Percentiles rank a stretch among this genome's conserved stretches.
Evolutionary conservation across 2,888 invertebrate genomes (phyloP).

Genomic region (Dicyrtoma fusca): DNA sequence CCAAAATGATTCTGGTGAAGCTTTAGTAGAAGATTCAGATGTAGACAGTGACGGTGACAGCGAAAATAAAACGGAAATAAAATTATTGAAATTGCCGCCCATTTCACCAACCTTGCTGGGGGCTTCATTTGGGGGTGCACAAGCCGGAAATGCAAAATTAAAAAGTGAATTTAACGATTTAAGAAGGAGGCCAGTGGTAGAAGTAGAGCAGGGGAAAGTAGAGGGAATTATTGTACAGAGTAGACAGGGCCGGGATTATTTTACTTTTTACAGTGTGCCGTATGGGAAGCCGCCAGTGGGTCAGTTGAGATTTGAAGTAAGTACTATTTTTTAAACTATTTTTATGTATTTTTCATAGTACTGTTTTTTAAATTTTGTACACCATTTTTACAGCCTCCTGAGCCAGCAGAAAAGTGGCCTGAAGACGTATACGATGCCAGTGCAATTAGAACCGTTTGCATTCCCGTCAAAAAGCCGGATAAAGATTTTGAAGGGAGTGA

Average conservation of each 20-base stretch:
- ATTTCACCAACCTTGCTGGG: too few relatives aligned
- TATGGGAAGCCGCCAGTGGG: neutral
- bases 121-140: too few relatives aligned
- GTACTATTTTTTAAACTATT: too few relatives aligned
- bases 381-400: constrained; percentile 31
- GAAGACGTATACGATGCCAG: constrained; percentile 38
- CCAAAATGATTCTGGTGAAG: too few relatives aligned
- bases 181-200: neutral
- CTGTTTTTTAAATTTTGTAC: neutral
- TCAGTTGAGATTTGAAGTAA: neutral
- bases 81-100: too few relatives aligned
- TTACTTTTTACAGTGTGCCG: neutral
- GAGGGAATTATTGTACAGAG: neutral
- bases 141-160: too few relatives aligned
- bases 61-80: too few relatives aligned
- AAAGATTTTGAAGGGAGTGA: constrained; percentile 37
- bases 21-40: too few relatives aligned
- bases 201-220: neutral
- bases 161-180: too few relatives aligned
- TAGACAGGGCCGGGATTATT: neutral
- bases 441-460: constrained; percentile 40
- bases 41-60: too few relatives aligned
- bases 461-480: constrained; percentile 37
- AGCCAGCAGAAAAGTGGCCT: constrained; percentile 43
- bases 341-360: neutral